phyloP scores from a whole-genome alignment of 2,113 vertebrate genomes.

The Drymodes brunneopygia region DNA sequence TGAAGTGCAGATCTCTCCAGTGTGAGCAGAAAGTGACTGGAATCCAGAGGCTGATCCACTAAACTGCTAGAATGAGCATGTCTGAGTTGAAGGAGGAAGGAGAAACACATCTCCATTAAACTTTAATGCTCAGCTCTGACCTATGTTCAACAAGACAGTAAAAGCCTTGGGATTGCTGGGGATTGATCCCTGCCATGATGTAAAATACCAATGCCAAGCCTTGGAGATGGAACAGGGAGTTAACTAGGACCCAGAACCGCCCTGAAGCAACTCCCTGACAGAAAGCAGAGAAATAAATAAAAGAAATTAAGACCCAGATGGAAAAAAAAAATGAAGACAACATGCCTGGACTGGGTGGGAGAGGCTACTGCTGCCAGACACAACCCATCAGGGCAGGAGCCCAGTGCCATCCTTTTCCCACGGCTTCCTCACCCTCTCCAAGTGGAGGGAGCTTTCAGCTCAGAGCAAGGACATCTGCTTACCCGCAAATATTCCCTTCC shows the following conservation, averaged over 20 bases:
- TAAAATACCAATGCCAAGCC: not conserved
- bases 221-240: not conserved
- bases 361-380: not conserved
- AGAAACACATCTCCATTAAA: not conserved
- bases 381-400: not conserved
- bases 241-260: not conserved
- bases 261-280: not conserved
- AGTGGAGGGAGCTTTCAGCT: not conserved
- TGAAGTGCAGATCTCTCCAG: not conserved
- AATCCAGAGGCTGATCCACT: not conserved
- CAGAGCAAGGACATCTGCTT: not conserved
- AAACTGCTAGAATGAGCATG: not conserved
- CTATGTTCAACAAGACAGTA: not conserved
- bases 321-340: not conserved
- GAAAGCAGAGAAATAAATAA: not conserved
- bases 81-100: not conserved
- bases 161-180: not conserved
- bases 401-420: not conserved
- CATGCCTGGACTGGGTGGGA: not conserved
- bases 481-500: not conserved
- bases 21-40: not conserved
- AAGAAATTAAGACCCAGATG: not conserved
- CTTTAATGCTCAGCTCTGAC: not conserved
- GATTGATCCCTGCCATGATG: not conserved
- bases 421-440: not conserved